Percentiles rank a stretch among this genome's conserved stretches.
These are phyloP conservation scores for Shinisaurus crocodilurus DNA, from an alignment of 2,113 vertebrate genomes.

Conservation along the genomic window DNA sequence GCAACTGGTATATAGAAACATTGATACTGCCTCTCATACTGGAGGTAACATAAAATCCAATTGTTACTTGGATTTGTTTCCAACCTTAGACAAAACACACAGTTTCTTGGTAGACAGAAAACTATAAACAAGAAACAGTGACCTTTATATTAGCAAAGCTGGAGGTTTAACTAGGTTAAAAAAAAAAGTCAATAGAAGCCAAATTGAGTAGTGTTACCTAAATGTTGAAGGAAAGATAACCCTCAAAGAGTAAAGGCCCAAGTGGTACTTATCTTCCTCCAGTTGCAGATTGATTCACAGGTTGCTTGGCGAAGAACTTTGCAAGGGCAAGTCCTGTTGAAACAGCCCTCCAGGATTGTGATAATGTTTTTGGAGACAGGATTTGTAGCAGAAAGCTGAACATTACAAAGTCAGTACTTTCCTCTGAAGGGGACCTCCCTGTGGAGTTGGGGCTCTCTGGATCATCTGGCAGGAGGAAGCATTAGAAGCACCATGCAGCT, in stretches of 20 bases:
- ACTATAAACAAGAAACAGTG: background rate
- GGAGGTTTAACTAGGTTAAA: too few relatives aligned
- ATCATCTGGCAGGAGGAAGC: slow-evolving; percentile 59
- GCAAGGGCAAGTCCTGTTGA: too few relatives aligned
- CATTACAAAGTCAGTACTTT: background rate
- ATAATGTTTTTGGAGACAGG: background rate
- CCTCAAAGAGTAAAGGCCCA: background rate
- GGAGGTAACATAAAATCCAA: background rate
- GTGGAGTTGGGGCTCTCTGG: slow-evolving; percentile 41
- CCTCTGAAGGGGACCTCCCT: slow-evolving; percentile 18
- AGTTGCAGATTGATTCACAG: background rate
- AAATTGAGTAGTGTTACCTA: background rate
- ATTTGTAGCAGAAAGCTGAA: slow-evolving; percentile 4
- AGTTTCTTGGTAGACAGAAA: background rate
- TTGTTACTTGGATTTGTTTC: background rate
- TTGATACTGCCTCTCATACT: background rate
- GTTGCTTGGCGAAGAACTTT: background rate
- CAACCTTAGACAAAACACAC: background rate
- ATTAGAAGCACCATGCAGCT: slow-evolving; percentile 52
- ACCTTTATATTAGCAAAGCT: background rate
- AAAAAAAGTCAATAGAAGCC: background rate
- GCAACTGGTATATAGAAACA: background rate
- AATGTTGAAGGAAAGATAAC: background rate
- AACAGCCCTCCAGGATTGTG: background rate
- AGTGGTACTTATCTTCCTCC: background rate